Conservation (phyloP, 2,797 vertebrate species). For the Myotis vivesi region DNA sequence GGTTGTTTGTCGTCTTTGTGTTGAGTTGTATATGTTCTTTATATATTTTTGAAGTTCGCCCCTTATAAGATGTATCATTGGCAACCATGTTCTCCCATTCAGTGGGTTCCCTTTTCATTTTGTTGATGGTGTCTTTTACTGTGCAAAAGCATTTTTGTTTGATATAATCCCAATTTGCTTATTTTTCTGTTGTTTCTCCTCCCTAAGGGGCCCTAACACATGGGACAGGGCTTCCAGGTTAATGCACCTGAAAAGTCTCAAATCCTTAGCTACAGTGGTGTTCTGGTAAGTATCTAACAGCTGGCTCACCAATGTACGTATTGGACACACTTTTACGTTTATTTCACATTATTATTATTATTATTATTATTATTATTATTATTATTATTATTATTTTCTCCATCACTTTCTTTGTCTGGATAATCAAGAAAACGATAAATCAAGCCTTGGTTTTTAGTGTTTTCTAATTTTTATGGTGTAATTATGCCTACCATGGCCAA, state of each 20-base stretch:
- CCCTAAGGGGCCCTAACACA: neutral
- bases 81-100: too few species aligned
- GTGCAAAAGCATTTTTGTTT: neutral
- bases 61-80: too few species aligned
- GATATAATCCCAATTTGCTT: neutral
- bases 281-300: neutral
- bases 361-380: neutral
- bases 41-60: too few species aligned
- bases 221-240: neutral
- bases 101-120: neutral
- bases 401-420: neutral
- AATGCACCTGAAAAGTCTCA: neutral
- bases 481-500: neutral
- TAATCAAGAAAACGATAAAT: neutral
- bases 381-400: neutral
- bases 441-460: neutral
- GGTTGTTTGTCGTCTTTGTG: too few species aligned
- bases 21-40: too few species aligned
- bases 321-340: neutral
- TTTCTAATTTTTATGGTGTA: neutral
- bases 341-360: neutral
- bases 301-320: neutral
- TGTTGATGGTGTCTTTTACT: neutral
- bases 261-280: neutral
- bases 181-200: neutral